Conservation (phyloP, 2,113 vertebrate genomes). For the Megaleporinus macrocephalus region DNA sequence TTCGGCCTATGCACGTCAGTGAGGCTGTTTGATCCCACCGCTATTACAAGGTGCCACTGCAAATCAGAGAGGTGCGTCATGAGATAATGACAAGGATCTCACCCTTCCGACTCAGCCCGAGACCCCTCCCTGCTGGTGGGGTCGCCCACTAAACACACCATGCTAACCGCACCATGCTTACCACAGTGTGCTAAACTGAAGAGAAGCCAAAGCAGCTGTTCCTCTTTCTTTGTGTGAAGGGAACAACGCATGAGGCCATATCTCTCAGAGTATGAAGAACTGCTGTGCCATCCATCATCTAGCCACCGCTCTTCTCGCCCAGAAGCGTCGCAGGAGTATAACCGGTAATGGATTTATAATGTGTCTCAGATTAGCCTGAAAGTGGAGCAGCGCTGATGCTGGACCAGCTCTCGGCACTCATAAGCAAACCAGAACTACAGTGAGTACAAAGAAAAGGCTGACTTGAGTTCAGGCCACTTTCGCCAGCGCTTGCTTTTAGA, state of each 20-base stretch:
- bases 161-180: neutral
- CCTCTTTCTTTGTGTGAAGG: neutral
- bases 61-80: conserved; percentile 12
- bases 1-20: neutral
- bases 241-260: neutral
- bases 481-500: neutral
- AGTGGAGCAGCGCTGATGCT: neutral
- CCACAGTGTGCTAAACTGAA: neutral
- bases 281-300: conserved; percentile 5
- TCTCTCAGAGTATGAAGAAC: neutral
- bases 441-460: neutral
- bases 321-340: neutral
- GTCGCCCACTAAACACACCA: conserved; percentile 20
- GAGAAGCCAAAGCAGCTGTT: conserved; percentile 23
- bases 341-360: neutral
- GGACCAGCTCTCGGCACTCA: neutral
- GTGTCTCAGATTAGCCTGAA: conserved; percentile 13
- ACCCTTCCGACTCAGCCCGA: conserved; percentile 4
- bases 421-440: neutral
- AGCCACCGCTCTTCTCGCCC: neutral
- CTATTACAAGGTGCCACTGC: conserved; percentile 27
- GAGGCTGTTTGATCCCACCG: neutral
- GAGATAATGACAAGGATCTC: conserved; percentile 39
- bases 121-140: conserved; percentile 13
- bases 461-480: neutral